These are phyloP conservation scores for Xanthorhoe designata DNA, from an alignment of 2,888 invertebrate genomes.

Conservation along the genomic window DNA sequence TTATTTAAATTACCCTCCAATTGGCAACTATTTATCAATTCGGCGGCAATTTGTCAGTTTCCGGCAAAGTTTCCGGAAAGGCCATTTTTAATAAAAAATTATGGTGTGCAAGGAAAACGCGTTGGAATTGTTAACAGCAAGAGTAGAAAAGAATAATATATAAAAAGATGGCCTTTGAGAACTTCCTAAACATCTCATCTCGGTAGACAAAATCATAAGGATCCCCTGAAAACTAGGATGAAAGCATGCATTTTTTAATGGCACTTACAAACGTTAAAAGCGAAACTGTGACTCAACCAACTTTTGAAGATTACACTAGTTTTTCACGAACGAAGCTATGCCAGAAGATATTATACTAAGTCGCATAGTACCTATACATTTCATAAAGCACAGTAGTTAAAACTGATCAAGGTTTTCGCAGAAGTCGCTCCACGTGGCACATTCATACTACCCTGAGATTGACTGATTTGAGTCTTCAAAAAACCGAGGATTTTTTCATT, in stretches of 20 bases:
- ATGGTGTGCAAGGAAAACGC: conserved; percentile 26
- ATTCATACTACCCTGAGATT: conserved; percentile 12
- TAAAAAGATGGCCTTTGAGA: too few species aligned
- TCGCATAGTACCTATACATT: background rate
- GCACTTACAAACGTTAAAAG: too few species aligned
- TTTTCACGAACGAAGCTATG: too few species aligned
- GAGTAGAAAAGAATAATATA: too few species aligned
- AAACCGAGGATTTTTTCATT: background rate
- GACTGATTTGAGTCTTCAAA: conserved; percentile 12
- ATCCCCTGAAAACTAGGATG: too few species aligned
- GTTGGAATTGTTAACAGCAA: too few species aligned
- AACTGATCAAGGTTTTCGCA: conserved; percentile 16
- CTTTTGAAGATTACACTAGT: too few species aligned
- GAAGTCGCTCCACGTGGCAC: conserved; percentile 8
- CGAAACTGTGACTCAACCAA: too few species aligned
- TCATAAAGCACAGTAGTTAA: background rate
- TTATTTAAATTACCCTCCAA: conserved; percentile 14
- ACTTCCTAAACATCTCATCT: too few species aligned
- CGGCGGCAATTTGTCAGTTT: conserved; percentile 13
- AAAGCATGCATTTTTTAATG: too few species aligned
- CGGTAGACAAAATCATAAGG: too few species aligned
- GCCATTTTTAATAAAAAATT: conserved; percentile 15
- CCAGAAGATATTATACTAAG: background rate
- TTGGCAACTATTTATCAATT: conserved; percentile 18
- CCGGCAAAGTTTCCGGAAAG: conserved; percentile 25